A percentile compares a stretch with the other conserved stretches of the same genome.
Evolutionary conservation across 2,113 vertebrate species (phyloP).

Genomic region (Rhabdomys dilectus): DNA sequence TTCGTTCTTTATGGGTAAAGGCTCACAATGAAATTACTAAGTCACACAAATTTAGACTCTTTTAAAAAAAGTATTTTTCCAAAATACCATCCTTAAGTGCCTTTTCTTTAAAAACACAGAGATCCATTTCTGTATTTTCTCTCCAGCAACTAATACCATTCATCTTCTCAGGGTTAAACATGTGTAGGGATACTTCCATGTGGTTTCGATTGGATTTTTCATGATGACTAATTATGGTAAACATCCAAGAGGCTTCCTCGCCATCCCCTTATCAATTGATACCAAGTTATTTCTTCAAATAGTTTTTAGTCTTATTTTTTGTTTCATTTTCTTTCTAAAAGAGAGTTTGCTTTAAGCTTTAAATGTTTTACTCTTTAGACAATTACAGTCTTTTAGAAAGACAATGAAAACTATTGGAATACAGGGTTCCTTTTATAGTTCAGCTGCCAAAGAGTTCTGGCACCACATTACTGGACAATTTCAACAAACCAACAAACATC

Average conservation of each 20-base stretch:
- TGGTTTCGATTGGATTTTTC: not conserved
- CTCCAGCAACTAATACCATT: not conserved
- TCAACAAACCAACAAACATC: not conserved
- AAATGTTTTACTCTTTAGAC: not conserved
- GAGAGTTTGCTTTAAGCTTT: not conserved
- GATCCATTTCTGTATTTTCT: not conserved
- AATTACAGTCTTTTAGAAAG: not conserved
- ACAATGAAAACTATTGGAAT: not conserved
- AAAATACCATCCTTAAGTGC: not conserved
- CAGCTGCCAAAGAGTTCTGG: not conserved
- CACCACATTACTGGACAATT: not conserved
- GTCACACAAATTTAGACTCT: not conserved
- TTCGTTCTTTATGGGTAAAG: conserved; percentile 19
- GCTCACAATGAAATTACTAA: not conserved
- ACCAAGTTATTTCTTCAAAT: not conserved
- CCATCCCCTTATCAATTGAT: not conserved
- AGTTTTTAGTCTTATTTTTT: too few species aligned
- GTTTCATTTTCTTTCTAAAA: not conserved
- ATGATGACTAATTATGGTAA: not conserved
- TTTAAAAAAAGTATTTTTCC: conserved; percentile 31
- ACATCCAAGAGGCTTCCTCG: not conserved
- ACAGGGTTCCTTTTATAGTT: not conserved
- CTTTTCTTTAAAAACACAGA: not conserved
- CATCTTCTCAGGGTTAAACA: not conserved
- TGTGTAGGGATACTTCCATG: not conserved